These are phyloP conservation scores for Nibea coibor DNA, from an alignment of 2,113 vertebrate species.

Conservation along the genomic window DNA sequence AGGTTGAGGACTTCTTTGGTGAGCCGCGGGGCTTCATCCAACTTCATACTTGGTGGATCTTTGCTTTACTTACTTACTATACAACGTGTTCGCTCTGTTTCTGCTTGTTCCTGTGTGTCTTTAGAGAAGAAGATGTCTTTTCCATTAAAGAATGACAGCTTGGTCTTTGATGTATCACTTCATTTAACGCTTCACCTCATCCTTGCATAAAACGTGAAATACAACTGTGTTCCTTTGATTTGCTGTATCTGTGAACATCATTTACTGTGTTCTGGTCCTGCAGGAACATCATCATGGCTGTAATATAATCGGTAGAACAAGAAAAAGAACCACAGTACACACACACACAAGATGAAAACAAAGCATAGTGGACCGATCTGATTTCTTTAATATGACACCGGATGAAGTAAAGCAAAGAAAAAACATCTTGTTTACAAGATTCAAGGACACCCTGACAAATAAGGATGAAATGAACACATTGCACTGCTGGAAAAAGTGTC, in stretches of 20 bases:
- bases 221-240: slow-evolving; percentile 9
- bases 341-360: background rate
- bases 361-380: background rate
- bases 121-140: slow-evolving; percentile 10
- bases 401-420: background rate
- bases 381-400: slow-evolving; percentile 3
- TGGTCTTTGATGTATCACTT: slow-evolving; percentile 10
- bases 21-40: background rate
- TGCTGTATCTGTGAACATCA: slow-evolving; percentile 11
- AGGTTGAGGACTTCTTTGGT: background rate
- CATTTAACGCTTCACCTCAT: slow-evolving; percentile 7
- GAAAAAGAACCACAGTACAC: background rate
- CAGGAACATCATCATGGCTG: background rate
- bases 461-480: background rate
- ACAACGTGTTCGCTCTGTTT: background rate
- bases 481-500: background rate
- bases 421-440: slow-evolving; percentile 7
- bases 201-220: slow-evolving; percentile 19
- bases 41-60: background rate
- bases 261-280: slow-evolving; percentile 4
- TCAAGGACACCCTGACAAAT: slow-evolving; percentile 11
- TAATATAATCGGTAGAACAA: background rate
- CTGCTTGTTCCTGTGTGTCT: background rate
- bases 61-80: background rate
- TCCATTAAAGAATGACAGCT: background rate